Evolutionary conservation across 2,888 invertebrate species (phyloP).

Genomic region (Octonoba sinensis): DNA sequence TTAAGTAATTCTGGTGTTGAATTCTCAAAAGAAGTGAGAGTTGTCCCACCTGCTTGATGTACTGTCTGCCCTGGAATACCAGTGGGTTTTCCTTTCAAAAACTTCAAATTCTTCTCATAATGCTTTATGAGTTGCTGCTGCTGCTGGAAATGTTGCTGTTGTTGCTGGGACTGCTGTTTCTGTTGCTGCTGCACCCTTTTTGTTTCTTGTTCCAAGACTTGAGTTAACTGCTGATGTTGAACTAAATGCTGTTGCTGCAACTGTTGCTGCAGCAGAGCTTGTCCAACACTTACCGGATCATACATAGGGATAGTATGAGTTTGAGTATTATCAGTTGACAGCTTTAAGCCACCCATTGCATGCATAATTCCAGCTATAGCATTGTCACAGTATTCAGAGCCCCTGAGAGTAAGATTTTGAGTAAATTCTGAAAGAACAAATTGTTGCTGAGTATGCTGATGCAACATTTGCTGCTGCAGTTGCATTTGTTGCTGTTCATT

Average conservation of each 20-base stretch:
- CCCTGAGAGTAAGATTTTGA: constrained; percentile 63
- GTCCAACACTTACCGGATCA: constrained; percentile 60
- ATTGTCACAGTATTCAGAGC: constrained; percentile 72
- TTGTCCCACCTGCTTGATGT: constrained; percentile 67
- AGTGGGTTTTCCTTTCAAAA: constrained; percentile 39
- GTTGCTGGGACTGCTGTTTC: not conserved
- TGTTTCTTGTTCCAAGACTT: constrained; percentile 47
- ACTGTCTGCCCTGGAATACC: constrained; percentile 66
- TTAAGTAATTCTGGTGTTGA: constrained; percentile 66
- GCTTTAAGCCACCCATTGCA: constrained; percentile 62
- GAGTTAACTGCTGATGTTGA: constrained; percentile 42
- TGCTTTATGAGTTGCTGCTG: not conserved
- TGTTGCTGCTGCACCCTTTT: constrained; percentile 49
- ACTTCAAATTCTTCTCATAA: constrained; percentile 56
- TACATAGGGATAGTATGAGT: constrained; percentile 60
- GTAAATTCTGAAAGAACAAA: constrained; percentile 64
- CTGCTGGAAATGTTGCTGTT: constrained; percentile 4
- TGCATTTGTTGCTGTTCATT: constrained; percentile 68
- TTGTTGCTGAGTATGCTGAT: constrained; percentile 67
- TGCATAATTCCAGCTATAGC: constrained; percentile 67
- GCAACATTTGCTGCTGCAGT: constrained; percentile 71
- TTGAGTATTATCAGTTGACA: constrained; percentile 55
- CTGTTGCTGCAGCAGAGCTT: constrained; percentile 59
- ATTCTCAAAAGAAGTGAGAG: constrained; percentile 66
- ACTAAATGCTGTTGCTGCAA: constrained; percentile 31